A percentile compares a stretch with the other conserved stretches of the same genome.
These are phyloP conservation scores for Drosophila kanekoi DNA, from an alignment of 2,888 invertebrate genomes.

Conservation along the genomic window DNA sequence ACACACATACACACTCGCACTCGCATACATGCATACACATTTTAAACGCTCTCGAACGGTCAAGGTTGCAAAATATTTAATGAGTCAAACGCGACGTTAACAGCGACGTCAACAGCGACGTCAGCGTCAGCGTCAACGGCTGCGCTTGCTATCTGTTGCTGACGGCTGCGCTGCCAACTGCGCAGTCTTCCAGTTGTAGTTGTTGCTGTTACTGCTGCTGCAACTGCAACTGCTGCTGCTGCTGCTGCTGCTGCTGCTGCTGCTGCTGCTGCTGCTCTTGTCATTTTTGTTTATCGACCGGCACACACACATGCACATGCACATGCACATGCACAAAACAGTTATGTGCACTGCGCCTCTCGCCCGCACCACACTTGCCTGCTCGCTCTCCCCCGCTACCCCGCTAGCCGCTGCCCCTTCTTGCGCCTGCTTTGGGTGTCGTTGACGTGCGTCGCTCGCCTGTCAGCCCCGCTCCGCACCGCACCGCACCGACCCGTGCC, in stretches of 20 bases:
- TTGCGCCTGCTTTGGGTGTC: constrained; percentile 37
- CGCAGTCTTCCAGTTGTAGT: constrained; percentile 47
- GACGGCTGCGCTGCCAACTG: constrained; percentile 40
- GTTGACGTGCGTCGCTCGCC: constrained; percentile 48
- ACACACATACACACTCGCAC: constrained; percentile 17
- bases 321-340: constrained; percentile 20
- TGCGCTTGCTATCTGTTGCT: constrained; percentile 58
- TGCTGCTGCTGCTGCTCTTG: constrained; percentile 30
- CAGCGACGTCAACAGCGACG: constrained; percentile 20
- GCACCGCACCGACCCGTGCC: too few species aligned
- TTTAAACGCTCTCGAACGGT: constrained; percentile 82
- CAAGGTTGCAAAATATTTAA: constrained; percentile 82
- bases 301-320: constrained; percentile 15
- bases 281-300: constrained; percentile 66
- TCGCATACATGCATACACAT: constrained; percentile 31
- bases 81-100: constrained; percentile 72
- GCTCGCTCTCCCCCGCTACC: neutral
- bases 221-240: neutral
- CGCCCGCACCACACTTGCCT: constrained; percentile 1
- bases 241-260: constrained; percentile 17
- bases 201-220: too few species aligned
- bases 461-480: constrained; percentile 15
- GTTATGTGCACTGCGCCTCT: constrained; percentile 39
- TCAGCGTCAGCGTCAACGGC: constrained; percentile 19
- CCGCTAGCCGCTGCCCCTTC: neutral